phyloP scores from a whole-genome alignment of 2,113 vertebrate genomes.

The Indri indri region DNA sequence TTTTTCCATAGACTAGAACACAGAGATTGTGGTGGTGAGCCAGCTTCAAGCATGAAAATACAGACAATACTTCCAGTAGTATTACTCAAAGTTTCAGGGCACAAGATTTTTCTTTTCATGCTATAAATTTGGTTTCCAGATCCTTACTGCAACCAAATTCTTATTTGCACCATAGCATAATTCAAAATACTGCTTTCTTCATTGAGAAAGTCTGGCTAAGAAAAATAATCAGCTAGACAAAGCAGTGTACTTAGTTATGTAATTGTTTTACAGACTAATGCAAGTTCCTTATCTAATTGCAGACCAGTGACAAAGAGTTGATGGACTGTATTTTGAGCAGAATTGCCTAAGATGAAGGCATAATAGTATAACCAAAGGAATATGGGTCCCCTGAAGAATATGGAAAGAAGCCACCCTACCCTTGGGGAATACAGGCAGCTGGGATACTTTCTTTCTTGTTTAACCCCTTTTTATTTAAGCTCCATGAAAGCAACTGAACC shows the following conservation, averaged over 20 bases:
- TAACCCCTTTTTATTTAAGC: not conserved
- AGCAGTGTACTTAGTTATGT: not conserved
- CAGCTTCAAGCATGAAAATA: not conserved
- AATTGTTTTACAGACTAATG: not conserved
- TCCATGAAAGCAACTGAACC: not conserved
- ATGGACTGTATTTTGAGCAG: not conserved
- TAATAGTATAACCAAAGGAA: not conserved
- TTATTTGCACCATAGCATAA: not conserved
- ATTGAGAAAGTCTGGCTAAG: not conserved
- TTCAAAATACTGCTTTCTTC: not conserved
- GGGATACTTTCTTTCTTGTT: not conserved
- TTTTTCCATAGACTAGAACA: not conserved
- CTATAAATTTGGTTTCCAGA: not conserved
- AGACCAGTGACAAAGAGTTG: not conserved
- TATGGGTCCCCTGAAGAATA: not conserved
- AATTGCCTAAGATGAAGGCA: not conserved
- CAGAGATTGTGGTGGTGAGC: not conserved
- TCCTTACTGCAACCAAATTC: not conserved
- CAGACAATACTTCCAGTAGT: not conserved
- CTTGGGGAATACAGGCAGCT: not conserved
- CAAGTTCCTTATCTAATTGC: not conserved
- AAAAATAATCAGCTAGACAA: not conserved
- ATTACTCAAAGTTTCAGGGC: not conserved
- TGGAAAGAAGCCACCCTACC: fast-evolving
- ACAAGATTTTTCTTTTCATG: not conserved